A percentile compares a stretch with the other conserved stretches of the same genome.
phyloP scores from a whole-genome alignment of 2,888 invertebrate genomes.

The Schizotus pectinicornis region DNA sequence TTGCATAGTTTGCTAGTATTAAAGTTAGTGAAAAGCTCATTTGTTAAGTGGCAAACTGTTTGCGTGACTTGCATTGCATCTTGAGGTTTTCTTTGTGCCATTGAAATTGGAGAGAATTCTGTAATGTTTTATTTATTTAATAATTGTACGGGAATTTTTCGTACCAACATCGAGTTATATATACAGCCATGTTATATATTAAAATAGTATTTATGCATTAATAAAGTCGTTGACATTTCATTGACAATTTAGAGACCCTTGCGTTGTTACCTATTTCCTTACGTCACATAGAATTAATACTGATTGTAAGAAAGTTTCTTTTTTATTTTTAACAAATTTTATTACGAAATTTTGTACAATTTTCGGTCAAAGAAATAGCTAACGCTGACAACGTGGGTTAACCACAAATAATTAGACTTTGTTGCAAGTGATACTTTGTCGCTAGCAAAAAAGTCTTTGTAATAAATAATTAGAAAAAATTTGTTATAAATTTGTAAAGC shows the following conservation, averaged over 20 bases:
- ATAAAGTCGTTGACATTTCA: slow-evolving; percentile 51
- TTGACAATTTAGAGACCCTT: slow-evolving; percentile 43
- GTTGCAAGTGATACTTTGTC: slow-evolving; percentile 32
- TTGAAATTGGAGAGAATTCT: neutral
- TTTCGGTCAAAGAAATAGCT: slow-evolving; percentile 43
- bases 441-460: slow-evolving; percentile 32
- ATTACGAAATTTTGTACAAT: slow-evolving; percentile 53
- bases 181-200: slow-evolving; percentile 58
- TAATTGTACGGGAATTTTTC: slow-evolving; percentile 55
- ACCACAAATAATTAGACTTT: slow-evolving; percentile 28
- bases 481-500: slow-evolving; percentile 31
- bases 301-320: slow-evolving; percentile 48
- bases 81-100: too few species aligned
- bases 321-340: slow-evolving; percentile 45
- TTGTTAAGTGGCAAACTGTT: too few species aligned
- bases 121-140: slow-evolving; percentile 48
- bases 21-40: too few species aligned
- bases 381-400: slow-evolving; percentile 33
- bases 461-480: slow-evolving; percentile 38
- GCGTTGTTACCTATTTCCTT: slow-evolving; percentile 41
- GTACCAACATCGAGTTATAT: slow-evolving; percentile 59
- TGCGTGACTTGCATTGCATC: too few species aligned
- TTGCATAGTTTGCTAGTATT: too few species aligned
- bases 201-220: slow-evolving; percentile 55
- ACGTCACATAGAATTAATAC: slow-evolving; percentile 49